Percentiles rank a stretch among this genome's conserved stretches.
These are phyloP conservation scores for Drosophila melanogaster DNA, from an alignment of 1,140 invertebrate genomes.

Conservation along the genomic window DNA sequence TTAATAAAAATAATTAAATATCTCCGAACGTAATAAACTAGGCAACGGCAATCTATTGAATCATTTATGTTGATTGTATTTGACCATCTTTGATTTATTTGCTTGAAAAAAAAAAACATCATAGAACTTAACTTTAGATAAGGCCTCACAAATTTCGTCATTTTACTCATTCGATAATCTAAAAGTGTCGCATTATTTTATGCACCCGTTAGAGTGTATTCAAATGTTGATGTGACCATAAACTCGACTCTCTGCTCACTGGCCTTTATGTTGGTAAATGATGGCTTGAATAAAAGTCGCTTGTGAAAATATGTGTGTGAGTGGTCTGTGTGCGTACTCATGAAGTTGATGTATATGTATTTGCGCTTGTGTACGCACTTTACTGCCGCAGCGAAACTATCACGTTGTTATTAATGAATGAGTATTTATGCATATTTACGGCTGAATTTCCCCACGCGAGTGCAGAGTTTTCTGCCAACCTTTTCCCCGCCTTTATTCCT, in stretches of 20 bases:
- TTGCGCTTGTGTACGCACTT: constrained; percentile 16
- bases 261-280: constrained; percentile 55
- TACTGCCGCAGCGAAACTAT: constrained; percentile 59
- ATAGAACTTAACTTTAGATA: neutral
- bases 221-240: constrained; percentile 27
- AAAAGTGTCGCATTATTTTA: constrained; percentile 1
- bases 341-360: constrained; percentile 25
- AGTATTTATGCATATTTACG: constrained; percentile 82
- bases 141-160: neutral
- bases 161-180: neutral
- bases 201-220: constrained; percentile 35
- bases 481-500: constrained; percentile 25
- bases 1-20: no score
- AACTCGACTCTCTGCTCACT: neutral
- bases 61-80: no score
- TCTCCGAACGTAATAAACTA: no score
- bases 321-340: constrained; percentile 14
- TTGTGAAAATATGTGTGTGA: constrained; percentile 15
- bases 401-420: constrained; percentile 82
- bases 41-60: no score
- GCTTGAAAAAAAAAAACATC: no score
- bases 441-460: constrained; percentile 52
- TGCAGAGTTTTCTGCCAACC: constrained; percentile 8
- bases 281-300: constrained; percentile 72
- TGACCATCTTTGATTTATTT: no score